These are phyloP conservation scores for Pseudopipra pipra DNA, from an alignment of 2,113 vertebrate species.

Conservation along the genomic window DNA sequence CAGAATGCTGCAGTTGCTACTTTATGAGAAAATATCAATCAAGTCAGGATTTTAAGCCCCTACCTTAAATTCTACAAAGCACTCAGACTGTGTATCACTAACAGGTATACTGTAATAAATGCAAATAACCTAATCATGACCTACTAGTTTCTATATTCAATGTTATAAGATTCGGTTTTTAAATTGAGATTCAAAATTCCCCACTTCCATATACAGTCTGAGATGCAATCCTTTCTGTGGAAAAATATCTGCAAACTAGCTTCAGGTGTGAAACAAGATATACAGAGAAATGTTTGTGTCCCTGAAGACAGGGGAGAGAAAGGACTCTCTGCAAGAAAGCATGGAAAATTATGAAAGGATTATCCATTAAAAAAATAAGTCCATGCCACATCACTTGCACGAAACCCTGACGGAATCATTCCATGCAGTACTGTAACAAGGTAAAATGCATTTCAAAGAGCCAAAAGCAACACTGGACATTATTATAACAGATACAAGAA, in stretches of 20 bases:
- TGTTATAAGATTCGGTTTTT: not conserved
- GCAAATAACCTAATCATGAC: not conserved
- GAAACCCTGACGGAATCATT: slow-evolving; percentile 16
- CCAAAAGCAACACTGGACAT: slow-evolving; percentile 58
- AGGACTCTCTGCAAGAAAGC: not conserved
- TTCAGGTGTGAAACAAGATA: slow-evolving; percentile 57
- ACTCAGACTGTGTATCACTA: not conserved
- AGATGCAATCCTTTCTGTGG: not conserved
- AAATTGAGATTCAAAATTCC: not conserved
- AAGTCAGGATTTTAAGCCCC: not conserved
- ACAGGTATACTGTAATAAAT: not conserved
- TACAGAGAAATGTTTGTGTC: slow-evolving; percentile 13
- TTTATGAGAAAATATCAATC: not conserved
- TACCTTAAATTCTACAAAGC: not conserved
- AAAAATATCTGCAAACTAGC: slow-evolving; percentile 59
- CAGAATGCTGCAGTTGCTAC: not conserved
- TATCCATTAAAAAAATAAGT: slow-evolving; percentile 41
- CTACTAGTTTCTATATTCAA: not conserved
- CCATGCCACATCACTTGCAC: not conserved
- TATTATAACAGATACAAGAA: slow-evolving; percentile 57
- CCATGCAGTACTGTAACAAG: slow-evolving; percentile 10
- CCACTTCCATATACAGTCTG: not conserved
- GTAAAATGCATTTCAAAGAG: slow-evolving; percentile 27
- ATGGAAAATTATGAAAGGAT: slow-evolving; percentile 61
- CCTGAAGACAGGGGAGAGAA: slow-evolving; percentile 3